Percentiles rank a stretch among this genome's conserved stretches.
Evolutionary conservation across 2,797 vertebrate species (phyloP).

Genomic region (Synanceia verrucosa): DNA sequence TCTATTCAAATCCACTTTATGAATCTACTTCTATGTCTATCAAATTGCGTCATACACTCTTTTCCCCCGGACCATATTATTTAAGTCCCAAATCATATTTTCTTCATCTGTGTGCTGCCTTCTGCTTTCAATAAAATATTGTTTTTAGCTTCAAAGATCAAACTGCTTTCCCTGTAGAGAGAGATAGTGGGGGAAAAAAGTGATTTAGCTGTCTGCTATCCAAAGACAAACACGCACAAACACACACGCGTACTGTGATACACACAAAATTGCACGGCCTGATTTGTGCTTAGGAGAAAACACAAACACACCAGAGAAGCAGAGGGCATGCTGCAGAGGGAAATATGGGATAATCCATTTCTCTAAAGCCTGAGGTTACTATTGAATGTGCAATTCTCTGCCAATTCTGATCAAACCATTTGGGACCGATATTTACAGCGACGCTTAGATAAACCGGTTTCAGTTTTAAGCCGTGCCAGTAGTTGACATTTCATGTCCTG

Average conservation of each 20-base stretch:
- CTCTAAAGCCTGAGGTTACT: slow-evolving; percentile 44
- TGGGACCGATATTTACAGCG: slow-evolving; percentile 25
- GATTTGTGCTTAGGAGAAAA: slow-evolving; percentile 50
- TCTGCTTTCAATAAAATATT: slow-evolving; percentile 67
- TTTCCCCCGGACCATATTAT: slow-evolving; percentile 40
- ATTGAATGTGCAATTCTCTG: slow-evolving; percentile 39
- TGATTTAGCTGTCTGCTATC: slow-evolving; percentile 52
- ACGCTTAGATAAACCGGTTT: slow-evolving; percentile 23
- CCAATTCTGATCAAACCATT: slow-evolving; percentile 53
- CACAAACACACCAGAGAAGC: slow-evolving; percentile 49
- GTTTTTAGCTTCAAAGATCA: slow-evolving; percentile 66
- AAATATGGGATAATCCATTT: slow-evolving; percentile 56
- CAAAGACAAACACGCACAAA: slow-evolving; percentile 39
- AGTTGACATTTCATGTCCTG: slow-evolving; percentile 24
- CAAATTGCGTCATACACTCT: slow-evolving; percentile 55
- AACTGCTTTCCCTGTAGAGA: slow-evolving; percentile 49
- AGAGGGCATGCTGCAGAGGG: slow-evolving; percentile 42
- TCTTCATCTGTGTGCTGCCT: slow-evolving; percentile 42
- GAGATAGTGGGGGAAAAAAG: slow-evolving; percentile 13
- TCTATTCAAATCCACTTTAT: slow-evolving; percentile 16
- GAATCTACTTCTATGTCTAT: slow-evolving; percentile 35
- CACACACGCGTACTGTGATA: slow-evolving; percentile 12
- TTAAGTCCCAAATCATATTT: slow-evolving; percentile 46
- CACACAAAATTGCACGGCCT: slow-evolving; percentile 29
- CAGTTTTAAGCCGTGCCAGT: slow-evolving; percentile 13